These are phyloP conservation scores for Temnopleurus reevesii DNA, from an alignment of 53 echinoderm and acorn worm genomes.

Conservation along the genomic window DNA sequence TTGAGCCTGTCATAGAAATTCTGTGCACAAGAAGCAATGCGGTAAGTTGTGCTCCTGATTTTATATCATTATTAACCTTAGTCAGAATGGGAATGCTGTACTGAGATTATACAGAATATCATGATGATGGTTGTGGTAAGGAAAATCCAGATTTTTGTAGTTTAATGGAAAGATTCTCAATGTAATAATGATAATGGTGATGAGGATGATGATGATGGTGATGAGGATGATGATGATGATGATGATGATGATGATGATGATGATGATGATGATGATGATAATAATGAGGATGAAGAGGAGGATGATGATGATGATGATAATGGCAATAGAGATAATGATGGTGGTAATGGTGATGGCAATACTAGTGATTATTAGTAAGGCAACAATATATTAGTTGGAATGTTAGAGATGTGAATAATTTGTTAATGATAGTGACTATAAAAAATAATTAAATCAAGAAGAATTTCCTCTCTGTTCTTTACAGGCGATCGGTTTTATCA, in stretches of 20 bases:
- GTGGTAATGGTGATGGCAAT: too few species aligned
- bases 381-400: too few species aligned
- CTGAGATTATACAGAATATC: background rate
- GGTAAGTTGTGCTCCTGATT: slow-evolving; percentile 61
- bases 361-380: background rate
- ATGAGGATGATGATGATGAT: background rate
- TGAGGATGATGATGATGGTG: background rate
- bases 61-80: background rate
- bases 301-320: background rate
- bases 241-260: background rate
- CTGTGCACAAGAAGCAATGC: slow-evolving; percentile 89
- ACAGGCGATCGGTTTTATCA: slow-evolving; percentile 84
- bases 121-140: background rate
- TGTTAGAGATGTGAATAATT: background rate
- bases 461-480: background rate
- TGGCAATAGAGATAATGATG: background rate
- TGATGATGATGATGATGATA: background rate
- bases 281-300: background rate
- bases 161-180: too few species aligned
- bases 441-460: background rate
- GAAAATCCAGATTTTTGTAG: too few species aligned
- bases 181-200: background rate
- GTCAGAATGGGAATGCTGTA: background rate
- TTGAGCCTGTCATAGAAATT: slow-evolving; percentile 81
- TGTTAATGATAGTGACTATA: background rate